Evolutionary conservation across 2,888 invertebrate genomes (phyloP).

Genomic region (Hirtodrosophila confusa): DNA sequence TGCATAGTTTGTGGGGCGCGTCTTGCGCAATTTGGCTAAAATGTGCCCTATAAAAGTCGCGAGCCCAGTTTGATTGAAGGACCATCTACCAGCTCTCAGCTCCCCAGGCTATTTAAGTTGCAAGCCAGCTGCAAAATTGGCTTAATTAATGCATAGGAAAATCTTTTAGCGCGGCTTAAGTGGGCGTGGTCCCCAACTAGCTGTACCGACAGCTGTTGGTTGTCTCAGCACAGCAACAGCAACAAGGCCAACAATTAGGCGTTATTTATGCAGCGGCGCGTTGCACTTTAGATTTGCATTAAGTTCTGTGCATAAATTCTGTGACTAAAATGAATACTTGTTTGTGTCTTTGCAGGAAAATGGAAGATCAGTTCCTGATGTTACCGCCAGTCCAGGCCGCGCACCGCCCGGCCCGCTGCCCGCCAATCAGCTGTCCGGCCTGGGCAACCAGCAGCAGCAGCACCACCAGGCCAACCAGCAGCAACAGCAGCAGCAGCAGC

Average conservation of each 20-base stretch:
- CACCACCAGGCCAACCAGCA: conserved; percentile 84
- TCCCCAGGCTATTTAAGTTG: conserved; percentile 6
- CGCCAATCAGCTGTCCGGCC: conserved; percentile 86
- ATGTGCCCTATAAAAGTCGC: conserved; percentile 28
- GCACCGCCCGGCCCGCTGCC: conserved; percentile 89
- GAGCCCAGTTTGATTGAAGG: conserved; percentile 40
- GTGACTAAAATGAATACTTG: conserved; percentile 7
- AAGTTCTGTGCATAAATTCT: conserved; percentile 43
- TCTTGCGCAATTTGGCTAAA: conserved; percentile 32
- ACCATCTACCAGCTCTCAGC: background rate
- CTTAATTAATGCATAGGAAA: conserved; percentile 71
- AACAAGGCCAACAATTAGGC: conserved; percentile 41
- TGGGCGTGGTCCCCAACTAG: conserved; percentile 10
- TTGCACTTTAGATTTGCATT: conserved; percentile 63
- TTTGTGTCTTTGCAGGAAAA: conserved; percentile 88
- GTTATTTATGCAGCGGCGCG: conserved; percentile 66
- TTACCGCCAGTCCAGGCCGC: conserved; percentile 94
- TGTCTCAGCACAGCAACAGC: conserved; percentile 18
- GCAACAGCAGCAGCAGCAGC: conserved; percentile 81
- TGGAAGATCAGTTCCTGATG: conserved; percentile 95
- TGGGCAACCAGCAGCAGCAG: conserved; percentile 82
- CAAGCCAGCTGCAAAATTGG: conserved; percentile 29
- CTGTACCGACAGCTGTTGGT: conserved; percentile 31
- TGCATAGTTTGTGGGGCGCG: conserved; percentile 44
- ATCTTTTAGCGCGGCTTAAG: conserved; percentile 62